Conservation (phyloP, 2,797 vertebrate genomes). For the Platyrinchus mystaceus region DNA sequence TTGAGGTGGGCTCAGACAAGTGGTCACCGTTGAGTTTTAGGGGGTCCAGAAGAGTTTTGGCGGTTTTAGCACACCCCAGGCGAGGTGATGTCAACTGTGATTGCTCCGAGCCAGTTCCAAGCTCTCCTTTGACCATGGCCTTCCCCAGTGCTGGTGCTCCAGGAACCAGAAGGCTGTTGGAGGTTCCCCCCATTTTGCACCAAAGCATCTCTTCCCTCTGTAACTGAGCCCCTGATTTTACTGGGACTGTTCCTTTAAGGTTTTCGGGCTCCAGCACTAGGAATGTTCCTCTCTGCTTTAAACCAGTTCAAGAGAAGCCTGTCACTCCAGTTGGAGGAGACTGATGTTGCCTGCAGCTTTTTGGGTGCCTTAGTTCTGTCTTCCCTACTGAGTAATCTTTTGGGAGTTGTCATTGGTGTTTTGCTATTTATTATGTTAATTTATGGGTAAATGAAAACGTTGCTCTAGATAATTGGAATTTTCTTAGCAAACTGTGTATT, state of each 20-base stretch:
- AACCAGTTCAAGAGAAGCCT: slow-evolving; percentile 39
- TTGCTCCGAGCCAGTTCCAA: neutral
- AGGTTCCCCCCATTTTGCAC: neutral
- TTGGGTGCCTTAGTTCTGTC: slow-evolving; percentile 33
- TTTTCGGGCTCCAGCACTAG: neutral
- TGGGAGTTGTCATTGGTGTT: slow-evolving; percentile 24
- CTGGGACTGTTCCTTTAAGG: neutral
- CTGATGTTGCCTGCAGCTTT: slow-evolving; percentile 42
- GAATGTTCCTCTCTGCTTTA: neutral
- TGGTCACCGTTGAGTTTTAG: neutral
- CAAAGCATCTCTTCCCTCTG: neutral
- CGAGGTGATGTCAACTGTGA: neutral
- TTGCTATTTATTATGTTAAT: slow-evolving; percentile 29
- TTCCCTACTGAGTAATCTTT: slow-evolving; percentile 1
- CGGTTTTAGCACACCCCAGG: accelerated
- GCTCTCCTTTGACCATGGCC: neutral
- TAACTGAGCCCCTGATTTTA: neutral
- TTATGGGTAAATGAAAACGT: neutral
- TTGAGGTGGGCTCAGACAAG: neutral
- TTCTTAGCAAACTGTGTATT: neutral
- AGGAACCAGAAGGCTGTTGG: neutral
- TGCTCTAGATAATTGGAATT: slow-evolving; percentile 14
- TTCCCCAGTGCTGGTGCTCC: neutral
- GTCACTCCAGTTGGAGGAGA: slow-evolving; percentile 54
- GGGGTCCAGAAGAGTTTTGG: neutral